Evolutionary conservation across 2,888 invertebrate genomes (phyloP), one percentile per base, ranked within the genome.

Genomic region (Andrena bucephala): DNA sequence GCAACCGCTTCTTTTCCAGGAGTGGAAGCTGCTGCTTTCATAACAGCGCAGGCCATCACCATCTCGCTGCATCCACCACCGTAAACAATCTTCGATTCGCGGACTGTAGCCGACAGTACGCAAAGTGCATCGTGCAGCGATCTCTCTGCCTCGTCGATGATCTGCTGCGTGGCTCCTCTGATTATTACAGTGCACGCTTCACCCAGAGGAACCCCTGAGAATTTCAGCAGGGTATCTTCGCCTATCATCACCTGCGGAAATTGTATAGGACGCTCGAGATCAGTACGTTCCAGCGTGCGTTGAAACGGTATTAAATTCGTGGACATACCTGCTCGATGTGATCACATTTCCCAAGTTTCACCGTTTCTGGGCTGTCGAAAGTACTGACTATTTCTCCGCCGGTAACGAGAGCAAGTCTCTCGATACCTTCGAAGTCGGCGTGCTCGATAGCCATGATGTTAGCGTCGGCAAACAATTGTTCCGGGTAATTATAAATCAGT

Each of bases 371-470:
- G 84, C 97, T 96, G 92, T 99, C 99, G 93, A 99, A 99, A 0
- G 99, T 99, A 20, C 99, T 99, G 1, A 98, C 98, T 90, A 99
- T 99, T 95, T 99, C 99, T 80, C 99, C 99, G 73, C 99, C 99
- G 84, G 99, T 98, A 16, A 99, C 99, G 31, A 99, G 96, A 33
- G 99, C 99, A 78, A 99, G 95, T 83, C 99, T 96, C 94, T 99
- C 99, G 91, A 99, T 99, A 70, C 99, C 99, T 94, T 99, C 99
- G 93, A 99, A 99, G 94, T 99, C 99, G 2, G 99, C 99, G 94
- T 99, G 99, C 93, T 99, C 99, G 89, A 99, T 99, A 0, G 99
- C 99, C 99, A 99, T 99, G 8, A 99, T 96, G 66, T 98, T 98
- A 62, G 98, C 98, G 95, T 99, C 99, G 54, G 99, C 99, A 94